Evolutionary conservation across 2,113 vertebrate species (phyloP).

Genomic region (Microcebus jonahi): DNA sequence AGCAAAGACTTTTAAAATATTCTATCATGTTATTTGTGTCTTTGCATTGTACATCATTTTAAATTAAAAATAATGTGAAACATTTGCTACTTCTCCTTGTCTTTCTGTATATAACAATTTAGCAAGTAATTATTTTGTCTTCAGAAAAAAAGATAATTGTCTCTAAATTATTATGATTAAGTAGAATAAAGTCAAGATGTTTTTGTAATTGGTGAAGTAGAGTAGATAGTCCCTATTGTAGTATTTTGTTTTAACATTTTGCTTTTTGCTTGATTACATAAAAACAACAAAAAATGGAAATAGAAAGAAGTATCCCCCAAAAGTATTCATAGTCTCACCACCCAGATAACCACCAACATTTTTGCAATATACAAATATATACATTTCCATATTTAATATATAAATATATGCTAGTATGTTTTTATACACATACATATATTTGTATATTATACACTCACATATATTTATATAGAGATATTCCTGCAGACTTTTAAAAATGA

Average conservation of each 20-base stretch:
- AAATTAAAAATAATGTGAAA: conserved; percentile 57
- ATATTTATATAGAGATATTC: too few relatives aligned
- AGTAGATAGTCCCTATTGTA: background rate
- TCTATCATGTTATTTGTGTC: background rate
- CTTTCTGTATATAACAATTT: conserved; percentile 42
- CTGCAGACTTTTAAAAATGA: too few relatives aligned
- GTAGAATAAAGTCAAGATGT: conserved; percentile 54
- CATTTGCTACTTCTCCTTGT: conserved; percentile 38
- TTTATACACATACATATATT: too few relatives aligned
- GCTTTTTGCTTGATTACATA: background rate
- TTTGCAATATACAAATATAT: too few relatives aligned
- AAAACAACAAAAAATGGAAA: conserved; percentile 30
- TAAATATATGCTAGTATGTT: too few relatives aligned
- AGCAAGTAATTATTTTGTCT: conserved; percentile 55
- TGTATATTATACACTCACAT: too few relatives aligned
- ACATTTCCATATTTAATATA: too few relatives aligned
- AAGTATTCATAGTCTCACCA: too few relatives aligned
- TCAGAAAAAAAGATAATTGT: conserved; percentile 40
- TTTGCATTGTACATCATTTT: conserved; percentile 25
- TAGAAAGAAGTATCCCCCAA: too few relatives aligned
- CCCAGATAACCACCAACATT: too few relatives aligned
- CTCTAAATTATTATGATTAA: conserved; percentile 49
- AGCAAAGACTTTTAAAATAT: conserved; percentile 3
- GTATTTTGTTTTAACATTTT: conserved; percentile 18
- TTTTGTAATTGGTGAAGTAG: conserved; percentile 21